phyloP scores from a whole-genome alignment of 2,113 vertebrate species.

The Saccopteryx leptura region DNA sequence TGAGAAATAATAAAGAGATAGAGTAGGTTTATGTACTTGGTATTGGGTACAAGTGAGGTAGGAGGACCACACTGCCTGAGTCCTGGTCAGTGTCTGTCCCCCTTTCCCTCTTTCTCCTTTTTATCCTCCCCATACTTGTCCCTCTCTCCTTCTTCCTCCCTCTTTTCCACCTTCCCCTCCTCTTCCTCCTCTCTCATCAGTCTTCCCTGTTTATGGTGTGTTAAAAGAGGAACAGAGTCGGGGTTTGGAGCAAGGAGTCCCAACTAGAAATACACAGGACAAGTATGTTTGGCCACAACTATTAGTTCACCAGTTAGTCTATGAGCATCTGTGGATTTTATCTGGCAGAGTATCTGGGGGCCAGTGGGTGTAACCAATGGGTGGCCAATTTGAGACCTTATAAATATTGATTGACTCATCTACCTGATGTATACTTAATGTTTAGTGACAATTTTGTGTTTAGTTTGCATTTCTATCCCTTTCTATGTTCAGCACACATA shows the following conservation, averaged over 20 bases:
- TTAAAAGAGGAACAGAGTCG: neutral
- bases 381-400: neutral
- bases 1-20: neutral
- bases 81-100: neutral
- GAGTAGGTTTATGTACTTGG: neutral
- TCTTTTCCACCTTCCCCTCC: neutral
- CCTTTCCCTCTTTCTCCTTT: too few species aligned
- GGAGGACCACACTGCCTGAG: neutral
- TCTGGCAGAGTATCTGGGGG: neutral
- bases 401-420: constrained; percentile 8
- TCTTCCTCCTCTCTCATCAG: neutral
- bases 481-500: neutral
- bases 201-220: neutral
- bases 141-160: neutral
- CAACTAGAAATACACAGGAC: neutral
- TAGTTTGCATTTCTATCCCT: neutral
- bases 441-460: constrained; percentile 29
- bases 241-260: neutral
- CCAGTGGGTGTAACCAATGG: neutral
- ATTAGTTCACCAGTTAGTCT: constrained; percentile 6
- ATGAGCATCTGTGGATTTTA: neutral
- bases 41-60: too few species aligned
- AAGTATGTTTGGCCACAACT: neutral
- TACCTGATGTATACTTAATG: neutral
- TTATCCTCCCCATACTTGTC: too few species aligned